Evolutionary conservation across 2,888 invertebrate genomes (phyloP), one percentile per base, ranked within the genome.

Genomic region (Arrhopalites spinosus): DNA sequence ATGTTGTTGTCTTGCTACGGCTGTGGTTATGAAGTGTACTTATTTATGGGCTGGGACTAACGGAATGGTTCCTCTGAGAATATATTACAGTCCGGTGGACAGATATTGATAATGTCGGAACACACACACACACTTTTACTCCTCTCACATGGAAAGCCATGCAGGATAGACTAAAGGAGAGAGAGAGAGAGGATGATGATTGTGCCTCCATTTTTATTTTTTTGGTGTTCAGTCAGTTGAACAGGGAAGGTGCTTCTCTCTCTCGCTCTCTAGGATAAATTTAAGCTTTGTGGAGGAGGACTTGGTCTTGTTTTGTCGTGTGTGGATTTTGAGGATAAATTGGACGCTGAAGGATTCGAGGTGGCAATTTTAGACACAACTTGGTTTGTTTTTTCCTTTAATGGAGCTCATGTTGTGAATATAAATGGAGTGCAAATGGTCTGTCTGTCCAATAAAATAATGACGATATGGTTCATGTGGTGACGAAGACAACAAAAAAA

Each of bases 371-470:
- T 23, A 20, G 30, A 43, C 66, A 66, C 20, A 66, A 45, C 20
- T 45, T 36, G 45, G 23, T 43, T 66, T 66, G 66, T 66, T 66
- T 66, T 43, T 45, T 45, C 25, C 43, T n/a, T 25, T 66, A 66
- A 66, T 66, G 66, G 66, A 66, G 66, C 66, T 45, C 43, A 66
- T 20, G 43, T 36, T 66, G 45, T 66, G 66, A 66, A 66, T 66
- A 43, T 66, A 66, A 66, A 66, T 66, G 66, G 66, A 25, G 66
- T 66, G 66, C 36, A 66, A 66, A 66, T 66, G 66, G 66, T 1
- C 36, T 45, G 43, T 36, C 45, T 66, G 66, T 43, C 66, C 66
- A 66, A 66, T 66, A 66, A 66, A 66, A 66, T 66, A 66, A 66
- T 66, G 43, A 66, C 66, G 45, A 66, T 25, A 59, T 20, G 43